Evolutionary conservation across 2,888 invertebrate species (phyloP).

Genomic region (Taenaris catops): DNA sequence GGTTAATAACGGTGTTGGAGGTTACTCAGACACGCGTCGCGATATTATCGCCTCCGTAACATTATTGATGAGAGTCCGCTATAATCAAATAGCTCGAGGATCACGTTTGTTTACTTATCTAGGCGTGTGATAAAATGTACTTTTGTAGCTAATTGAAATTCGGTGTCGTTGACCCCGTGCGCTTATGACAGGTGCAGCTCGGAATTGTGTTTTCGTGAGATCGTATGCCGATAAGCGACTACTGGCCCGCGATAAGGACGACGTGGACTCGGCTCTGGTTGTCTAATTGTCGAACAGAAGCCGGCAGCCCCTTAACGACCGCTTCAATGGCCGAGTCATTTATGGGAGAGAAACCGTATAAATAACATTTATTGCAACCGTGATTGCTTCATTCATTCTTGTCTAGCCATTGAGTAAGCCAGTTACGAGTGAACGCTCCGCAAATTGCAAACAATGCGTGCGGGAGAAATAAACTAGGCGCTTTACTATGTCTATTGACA

Average conservation of each 20-base stretch:
- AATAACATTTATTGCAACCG: conserved; percentile 57
- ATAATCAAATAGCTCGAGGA: conserved; percentile 75
- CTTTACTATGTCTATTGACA: conserved; percentile 42
- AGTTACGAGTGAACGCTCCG: conserved; percentile 38
- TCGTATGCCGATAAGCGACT: conserved; percentile 61
- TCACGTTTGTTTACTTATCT: conserved; percentile 73
- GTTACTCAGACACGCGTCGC: conserved; percentile 72
- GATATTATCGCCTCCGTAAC: conserved; percentile 70
- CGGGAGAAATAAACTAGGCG: conserved; percentile 44
- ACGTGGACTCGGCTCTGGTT: conserved; percentile 39
- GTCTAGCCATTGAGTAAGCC: conserved; percentile 58
- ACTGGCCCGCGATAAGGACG: conserved; percentile 55
- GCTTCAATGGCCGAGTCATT: conserved; percentile 46
- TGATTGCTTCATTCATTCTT: conserved; percentile 74
- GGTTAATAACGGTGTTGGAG: conserved; percentile 75
- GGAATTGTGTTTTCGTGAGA: conserved; percentile 75
- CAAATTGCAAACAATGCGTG: conserved; percentile 56
- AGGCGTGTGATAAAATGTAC: conserved; percentile 52
- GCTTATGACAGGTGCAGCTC: conserved; percentile 71
- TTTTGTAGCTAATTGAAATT: conserved; percentile 64
- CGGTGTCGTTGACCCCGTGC: conserved; percentile 48
- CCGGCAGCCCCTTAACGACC: conserved; percentile 53
- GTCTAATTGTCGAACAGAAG: conserved; percentile 74
- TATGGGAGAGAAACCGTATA: conserved; percentile 64
- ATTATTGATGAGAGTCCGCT: conserved; percentile 73